These are phyloP conservation scores for Rapana venosa DNA, from an alignment of 2,888 invertebrate species.

Conservation along the genomic window DNA sequence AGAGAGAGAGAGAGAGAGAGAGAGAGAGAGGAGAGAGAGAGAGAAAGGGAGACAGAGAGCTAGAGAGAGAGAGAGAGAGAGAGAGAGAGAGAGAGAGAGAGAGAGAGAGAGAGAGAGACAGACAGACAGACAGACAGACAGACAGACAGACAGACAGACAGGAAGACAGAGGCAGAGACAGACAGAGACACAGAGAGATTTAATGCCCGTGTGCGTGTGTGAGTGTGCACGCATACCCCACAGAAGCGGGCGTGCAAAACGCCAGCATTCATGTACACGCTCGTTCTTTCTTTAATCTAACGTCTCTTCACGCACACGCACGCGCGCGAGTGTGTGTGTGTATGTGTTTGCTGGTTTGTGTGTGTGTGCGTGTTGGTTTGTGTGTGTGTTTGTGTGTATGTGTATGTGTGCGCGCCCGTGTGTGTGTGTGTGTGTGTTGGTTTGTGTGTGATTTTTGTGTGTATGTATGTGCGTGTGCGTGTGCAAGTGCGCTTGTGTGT, in stretches of 20 bases:
- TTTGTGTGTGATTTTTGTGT: too few species aligned
- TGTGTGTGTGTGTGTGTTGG: too few species aligned
- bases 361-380: neutral
- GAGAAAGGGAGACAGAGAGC: neutral
- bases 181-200: neutral
- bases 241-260: too few species aligned
- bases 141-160: neutral
- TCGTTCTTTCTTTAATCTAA: too few species aligned
- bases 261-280: too few species aligned
- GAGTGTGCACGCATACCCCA: neutral
- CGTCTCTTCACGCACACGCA: too few species aligned
- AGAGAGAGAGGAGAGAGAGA: neutral
- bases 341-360: neutral
- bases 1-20: neutral
- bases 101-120: neutral
- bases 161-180: neutral
- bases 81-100: neutral
- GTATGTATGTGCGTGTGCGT: too few species aligned
- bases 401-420: too few species aligned
- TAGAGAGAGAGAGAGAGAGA: neutral
- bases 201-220: neutral
- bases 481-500: too few species aligned
- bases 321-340: neutral
- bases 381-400: neutral
- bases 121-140: neutral